Conservation (phyloP, 23 tunicate genomes). For the Ciona savignyi region DNA sequence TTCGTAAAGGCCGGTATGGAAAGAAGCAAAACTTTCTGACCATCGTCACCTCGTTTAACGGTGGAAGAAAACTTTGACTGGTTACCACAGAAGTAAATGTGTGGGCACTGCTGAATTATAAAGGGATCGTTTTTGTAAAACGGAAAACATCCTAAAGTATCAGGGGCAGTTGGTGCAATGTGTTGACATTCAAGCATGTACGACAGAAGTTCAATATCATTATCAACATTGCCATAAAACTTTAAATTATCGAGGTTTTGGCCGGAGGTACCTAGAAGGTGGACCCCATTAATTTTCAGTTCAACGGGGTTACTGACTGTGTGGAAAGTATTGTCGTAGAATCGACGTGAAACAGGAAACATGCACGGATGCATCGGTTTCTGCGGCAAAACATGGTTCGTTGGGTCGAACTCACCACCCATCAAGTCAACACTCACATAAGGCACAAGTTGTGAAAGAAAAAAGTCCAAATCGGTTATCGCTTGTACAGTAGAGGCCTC, state of each 20-base stretch:
- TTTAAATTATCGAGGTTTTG: constrained; percentile 71
- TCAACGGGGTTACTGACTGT: constrained; percentile 80
- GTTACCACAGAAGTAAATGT: constrained; percentile 77
- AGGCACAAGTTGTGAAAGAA: constrained; percentile 77
- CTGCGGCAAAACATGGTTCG: constrained; percentile 74
- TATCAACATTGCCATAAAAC: constrained; percentile 27
- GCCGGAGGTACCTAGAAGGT: constrained; percentile 85
- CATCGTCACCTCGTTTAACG: constrained; percentile 21
- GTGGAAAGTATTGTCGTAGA: constrained; percentile 45
- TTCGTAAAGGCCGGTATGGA: constrained; percentile 56
- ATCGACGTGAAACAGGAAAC: constrained; percentile 43
- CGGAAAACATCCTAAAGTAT: constrained; percentile 86
- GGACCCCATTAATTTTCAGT: constrained; percentile 64
- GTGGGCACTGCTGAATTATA: constrained; percentile 72
- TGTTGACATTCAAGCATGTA: constrained; percentile 52
- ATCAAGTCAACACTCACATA: constrained; percentile 82
- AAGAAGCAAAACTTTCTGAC: constrained; percentile 25
- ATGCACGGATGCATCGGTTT: constrained; percentile 80
- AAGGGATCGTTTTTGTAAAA: constrained; percentile 83
- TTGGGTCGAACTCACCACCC: constrained; percentile 81
- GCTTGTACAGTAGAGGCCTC: constrained; percentile 72
- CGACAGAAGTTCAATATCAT: constrained; percentile 33
- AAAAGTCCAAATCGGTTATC: constrained; percentile 54
- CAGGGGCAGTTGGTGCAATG: constrained; percentile 91
- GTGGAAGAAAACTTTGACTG: constrained; percentile 34